A percentile compares a stretch with the other conserved stretches of the same genome.
phyloP scores from a whole-genome alignment of 2,888 invertebrate genomes.

The Pollenia amentaria region DNA sequence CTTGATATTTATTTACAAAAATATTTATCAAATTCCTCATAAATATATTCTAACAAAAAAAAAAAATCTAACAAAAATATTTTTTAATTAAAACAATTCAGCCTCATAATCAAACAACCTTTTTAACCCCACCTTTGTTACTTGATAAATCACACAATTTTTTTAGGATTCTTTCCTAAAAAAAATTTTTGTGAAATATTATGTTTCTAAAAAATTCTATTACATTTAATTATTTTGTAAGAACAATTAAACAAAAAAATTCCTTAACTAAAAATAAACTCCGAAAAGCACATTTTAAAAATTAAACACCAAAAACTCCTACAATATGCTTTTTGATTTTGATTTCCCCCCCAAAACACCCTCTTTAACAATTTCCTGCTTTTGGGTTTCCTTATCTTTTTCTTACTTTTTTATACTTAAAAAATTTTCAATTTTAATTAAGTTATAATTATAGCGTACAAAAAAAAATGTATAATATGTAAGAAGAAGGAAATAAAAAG shows the following conservation, averaged over 20 bases:
- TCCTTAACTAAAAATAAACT: not conserved
- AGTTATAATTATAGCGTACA: constrained; percentile 28
- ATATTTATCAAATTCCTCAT: too few species aligned
- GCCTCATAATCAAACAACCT: not conserved
- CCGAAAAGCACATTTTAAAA: not conserved
- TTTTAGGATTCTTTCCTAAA: not conserved
- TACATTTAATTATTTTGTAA: not conserved
- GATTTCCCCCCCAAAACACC: not conserved
- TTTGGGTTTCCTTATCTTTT: constrained; percentile 11
- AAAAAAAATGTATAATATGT: not conserved
- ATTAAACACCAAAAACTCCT: not conserved
- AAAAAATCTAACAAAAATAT: not conserved
- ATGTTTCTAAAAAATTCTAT: not conserved
- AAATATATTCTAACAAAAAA: not conserved
- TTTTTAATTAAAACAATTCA: not conserved
- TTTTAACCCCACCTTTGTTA: not conserved
- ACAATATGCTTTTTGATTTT: constrained; percentile 4
- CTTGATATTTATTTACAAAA: too few species aligned
- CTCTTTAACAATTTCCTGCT: not conserved
- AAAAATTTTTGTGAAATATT: not conserved
- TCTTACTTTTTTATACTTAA: not conserved
- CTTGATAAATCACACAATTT: not conserved
- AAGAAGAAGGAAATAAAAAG: not conserved
- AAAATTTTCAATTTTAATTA: constrained; percentile 13
- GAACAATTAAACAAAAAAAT: not conserved